phyloP scores from a whole-genome alignment of 1,140 invertebrate species.

The Bombus soroeensis region DNA sequence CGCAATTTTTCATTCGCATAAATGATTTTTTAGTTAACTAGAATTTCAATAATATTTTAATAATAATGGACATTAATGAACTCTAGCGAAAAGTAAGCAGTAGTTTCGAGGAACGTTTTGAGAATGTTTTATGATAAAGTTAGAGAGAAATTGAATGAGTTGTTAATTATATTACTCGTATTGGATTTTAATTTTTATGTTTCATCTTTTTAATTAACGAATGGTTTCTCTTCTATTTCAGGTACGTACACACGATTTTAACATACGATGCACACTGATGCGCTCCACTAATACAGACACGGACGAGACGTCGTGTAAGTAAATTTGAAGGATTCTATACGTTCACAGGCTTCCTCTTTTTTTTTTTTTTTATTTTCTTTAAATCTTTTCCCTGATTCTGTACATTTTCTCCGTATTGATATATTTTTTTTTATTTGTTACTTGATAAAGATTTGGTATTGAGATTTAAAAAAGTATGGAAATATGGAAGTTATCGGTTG shows the following conservation, averaged over 20 bases:
- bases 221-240: too few species aligned
- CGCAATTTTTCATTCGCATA: background rate
- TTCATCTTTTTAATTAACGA: too few species aligned
- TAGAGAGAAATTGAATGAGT: too few species aligned
- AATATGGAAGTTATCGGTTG: background rate
- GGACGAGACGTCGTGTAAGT: constrained; percentile 58
- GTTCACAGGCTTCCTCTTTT: too few species aligned
- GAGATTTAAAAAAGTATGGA: background rate
- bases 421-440: background rate
- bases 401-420: background rate
- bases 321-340: background rate
- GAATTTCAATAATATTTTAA: too few species aligned
- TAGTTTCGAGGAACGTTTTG: too few species aligned
- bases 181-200: too few species aligned
- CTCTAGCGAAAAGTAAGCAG: too few species aligned
- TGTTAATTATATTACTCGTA: too few species aligned
- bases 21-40: background rate
- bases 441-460: background rate
- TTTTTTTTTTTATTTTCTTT: background rate
- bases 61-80: too few species aligned
- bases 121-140: too few species aligned
- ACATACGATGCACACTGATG: constrained; percentile 37
- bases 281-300: constrained; percentile 41
- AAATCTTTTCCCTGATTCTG: background rate
- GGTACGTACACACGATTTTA: constrained; percentile 48